Evolutionary conservation across 2,888 invertebrate genomes (phyloP).

Genomic region (Formica aserva): DNA sequence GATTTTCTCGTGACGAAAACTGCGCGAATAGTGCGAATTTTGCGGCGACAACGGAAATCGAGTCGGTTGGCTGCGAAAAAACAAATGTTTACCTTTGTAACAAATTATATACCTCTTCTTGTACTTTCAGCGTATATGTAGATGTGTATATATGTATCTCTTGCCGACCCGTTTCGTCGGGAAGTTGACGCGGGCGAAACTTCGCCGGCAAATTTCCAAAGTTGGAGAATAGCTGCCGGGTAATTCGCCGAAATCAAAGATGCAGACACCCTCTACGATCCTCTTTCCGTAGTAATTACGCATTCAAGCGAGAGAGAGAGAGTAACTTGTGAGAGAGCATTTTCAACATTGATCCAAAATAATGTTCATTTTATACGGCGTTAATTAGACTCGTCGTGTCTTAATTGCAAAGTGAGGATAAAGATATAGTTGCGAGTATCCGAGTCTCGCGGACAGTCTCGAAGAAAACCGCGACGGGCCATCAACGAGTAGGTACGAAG

Average conservation of each 20-base stretch:
- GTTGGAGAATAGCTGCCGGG: conserved; percentile 51
- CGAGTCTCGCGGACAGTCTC: background rate
- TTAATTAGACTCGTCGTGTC: conserved; percentile 23
- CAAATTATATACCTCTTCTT: conserved; percentile 47
- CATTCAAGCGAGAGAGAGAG: background rate
- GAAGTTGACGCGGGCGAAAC: conserved; percentile 56
- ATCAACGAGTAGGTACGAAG: conserved; percentile 26
- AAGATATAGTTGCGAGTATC: background rate
- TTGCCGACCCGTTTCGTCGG: conserved; percentile 43
- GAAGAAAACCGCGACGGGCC: conserved; percentile 29
- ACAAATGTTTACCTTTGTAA: conserved; percentile 50
- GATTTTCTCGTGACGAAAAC: conserved; percentile 25
- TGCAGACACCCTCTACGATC: background rate
- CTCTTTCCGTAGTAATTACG: conserved; percentile 13
- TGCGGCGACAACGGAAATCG: conserved; percentile 15
- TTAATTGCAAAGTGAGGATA: background rate
- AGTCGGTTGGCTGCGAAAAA: conserved; percentile 11
- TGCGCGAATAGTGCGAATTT: conserved; percentile 24
- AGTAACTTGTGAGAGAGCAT: background rate
- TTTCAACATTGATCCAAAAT: background rate
- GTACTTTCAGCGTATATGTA: conserved; percentile 3
- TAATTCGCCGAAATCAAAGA: conserved; percentile 63
- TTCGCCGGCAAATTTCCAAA: conserved; percentile 49
- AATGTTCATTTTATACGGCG: background rate
- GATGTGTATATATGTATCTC: conserved; percentile 8